A percentile compares a stretch with the other conserved stretches of the same genome.
Conservation (phyloP, 2,888 invertebrate species). For the Phengaris alcon region DNA sequence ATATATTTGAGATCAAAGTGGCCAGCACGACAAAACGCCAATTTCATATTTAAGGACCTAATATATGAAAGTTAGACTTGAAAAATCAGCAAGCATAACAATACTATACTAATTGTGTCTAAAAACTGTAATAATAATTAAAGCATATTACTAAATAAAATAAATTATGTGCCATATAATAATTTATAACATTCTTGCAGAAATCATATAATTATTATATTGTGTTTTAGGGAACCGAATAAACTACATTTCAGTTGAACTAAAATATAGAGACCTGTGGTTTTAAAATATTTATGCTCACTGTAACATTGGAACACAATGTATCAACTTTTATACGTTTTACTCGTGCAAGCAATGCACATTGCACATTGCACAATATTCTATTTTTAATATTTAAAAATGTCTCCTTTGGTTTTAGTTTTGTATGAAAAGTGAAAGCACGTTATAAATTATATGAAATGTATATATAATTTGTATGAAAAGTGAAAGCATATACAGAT, state of each 20-base stretch:
- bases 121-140: no score
- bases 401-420: not conserved
- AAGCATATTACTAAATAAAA: no score
- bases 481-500: not conserved
- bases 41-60: no score
- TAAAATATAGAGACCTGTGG: not conserved
- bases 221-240: not conserved
- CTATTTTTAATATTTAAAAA: not conserved
- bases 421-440: not conserved
- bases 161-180: no score
- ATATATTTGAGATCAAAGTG: no score
- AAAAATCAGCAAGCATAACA: no score
- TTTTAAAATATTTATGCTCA: conserved; percentile 8
- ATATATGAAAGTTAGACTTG: no score
- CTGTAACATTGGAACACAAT: not conserved
- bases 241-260: not conserved
- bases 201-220: not conserved
- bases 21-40: no score
- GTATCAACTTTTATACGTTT: conserved; percentile 2
- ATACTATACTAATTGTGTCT: no score
- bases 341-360: conserved; percentile 1
- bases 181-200: not conserved
- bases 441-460: no score
- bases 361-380: not conserved
- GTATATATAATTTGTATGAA: not conserved